Conservation (phyloP, 2,888 invertebrate genomes). For the Thumatha senex region DNA sequence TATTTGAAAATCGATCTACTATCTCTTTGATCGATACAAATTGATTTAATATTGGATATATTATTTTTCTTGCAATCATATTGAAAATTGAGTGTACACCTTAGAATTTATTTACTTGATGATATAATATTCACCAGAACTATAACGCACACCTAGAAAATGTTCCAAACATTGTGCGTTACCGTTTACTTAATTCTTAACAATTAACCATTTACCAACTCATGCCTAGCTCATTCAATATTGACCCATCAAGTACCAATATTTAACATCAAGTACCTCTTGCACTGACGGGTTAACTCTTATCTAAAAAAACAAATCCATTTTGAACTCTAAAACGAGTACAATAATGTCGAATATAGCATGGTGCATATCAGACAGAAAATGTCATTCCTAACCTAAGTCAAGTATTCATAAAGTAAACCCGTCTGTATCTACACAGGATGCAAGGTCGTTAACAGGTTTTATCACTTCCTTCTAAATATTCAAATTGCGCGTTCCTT, state of each 20-base stretch:
- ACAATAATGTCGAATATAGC: conserved; percentile 8
- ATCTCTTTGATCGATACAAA: no score
- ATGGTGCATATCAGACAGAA: conserved; percentile 25
- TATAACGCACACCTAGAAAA: neutral
- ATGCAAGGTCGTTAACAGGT: conserved; percentile 55
- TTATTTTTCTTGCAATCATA: no score
- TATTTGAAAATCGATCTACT: no score
- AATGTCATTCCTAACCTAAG: conserved; percentile 48
- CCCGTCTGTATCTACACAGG: conserved; percentile 62
- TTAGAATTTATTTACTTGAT: no score
- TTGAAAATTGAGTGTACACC: no score
- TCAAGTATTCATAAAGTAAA: conserved; percentile 57
- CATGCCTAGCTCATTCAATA: conserved; percentile 28
- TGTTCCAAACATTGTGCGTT: conserved; percentile 1
- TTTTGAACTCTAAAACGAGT: neutral
- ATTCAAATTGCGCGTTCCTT: conserved; percentile 44
- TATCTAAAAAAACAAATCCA: conserved; percentile 1
- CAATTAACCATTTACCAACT: conserved; percentile 31
- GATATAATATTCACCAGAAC: neutral
- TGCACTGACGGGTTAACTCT: conserved; percentile 33
- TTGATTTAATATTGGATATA: no score
- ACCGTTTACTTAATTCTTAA: conserved; percentile 10
- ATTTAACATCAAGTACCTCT: conserved; percentile 29
- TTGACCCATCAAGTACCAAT: conserved; percentile 30
- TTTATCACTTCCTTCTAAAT: conserved; percentile 61